Evolutionary conservation across 2,888 invertebrate species (phyloP).

Genomic region (Rhyacophila evoluta): DNA sequence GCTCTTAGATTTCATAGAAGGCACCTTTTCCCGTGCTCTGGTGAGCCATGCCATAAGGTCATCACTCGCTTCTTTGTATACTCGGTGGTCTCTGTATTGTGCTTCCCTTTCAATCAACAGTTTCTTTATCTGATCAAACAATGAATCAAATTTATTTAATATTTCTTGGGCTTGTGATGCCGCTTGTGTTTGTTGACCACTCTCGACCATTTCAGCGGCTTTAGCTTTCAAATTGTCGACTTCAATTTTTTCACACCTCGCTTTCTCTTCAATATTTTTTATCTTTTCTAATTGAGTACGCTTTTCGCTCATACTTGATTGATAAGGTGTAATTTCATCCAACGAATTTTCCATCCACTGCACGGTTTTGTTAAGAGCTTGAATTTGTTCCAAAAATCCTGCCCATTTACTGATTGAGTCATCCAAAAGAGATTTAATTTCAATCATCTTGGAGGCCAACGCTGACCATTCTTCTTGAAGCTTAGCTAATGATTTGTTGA

Average conservation of each 20-base stretch:
- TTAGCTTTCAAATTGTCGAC: constrained; percentile 88
- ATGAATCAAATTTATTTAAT: constrained; percentile 83
- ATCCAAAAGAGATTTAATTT: constrained; percentile 88
- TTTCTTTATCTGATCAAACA: constrained; percentile 82
- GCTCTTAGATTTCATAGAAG: constrained; percentile 85
- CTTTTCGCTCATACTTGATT: constrained; percentile 88
- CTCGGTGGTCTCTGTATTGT: constrained; percentile 87
- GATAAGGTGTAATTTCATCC: constrained; percentile 79
- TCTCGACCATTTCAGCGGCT: constrained; percentile 86
- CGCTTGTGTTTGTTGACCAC: constrained; percentile 86
- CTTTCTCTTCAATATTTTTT: constrained; percentile 88
- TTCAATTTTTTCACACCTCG: constrained; percentile 89
- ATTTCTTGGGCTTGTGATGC: constrained; percentile 88
- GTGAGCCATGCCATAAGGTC: constrained; percentile 90
- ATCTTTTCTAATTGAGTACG: constrained; percentile 86
- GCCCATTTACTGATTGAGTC: constrained; percentile 94
- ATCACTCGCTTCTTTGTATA: constrained; percentile 92
- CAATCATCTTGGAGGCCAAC: constrained; percentile 87
- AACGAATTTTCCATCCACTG: constrained; percentile 81
- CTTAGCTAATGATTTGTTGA: constrained; percentile 84
- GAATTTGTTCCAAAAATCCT: constrained; percentile 89
- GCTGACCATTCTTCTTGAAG: constrained; percentile 93
- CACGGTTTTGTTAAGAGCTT: constrained; percentile 85
- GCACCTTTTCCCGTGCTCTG: constrained; percentile 89
- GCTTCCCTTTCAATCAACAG: constrained; percentile 83